phyloP scores from a whole-genome alignment of 2,888 invertebrate species.

The Hypomecis atomaria region DNA sequence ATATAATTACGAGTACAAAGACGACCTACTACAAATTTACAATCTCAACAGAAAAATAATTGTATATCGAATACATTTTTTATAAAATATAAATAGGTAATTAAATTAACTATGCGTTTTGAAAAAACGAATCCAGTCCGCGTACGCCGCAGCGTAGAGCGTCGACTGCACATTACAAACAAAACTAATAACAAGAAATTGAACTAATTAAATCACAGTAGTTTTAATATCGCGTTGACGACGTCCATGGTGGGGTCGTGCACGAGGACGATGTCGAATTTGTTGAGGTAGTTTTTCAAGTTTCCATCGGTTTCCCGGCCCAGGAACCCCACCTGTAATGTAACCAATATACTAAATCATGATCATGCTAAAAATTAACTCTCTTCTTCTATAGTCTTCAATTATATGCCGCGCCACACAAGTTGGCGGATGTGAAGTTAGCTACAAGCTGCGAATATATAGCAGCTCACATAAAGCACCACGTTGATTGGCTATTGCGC shows the following conservation, averaged over 20 bases:
- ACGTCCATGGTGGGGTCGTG: slow-evolving; percentile 93
- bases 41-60: slow-evolving; percentile 13
- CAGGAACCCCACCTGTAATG: slow-evolving; percentile 90
- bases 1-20: slow-evolving; percentile 4
- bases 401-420: no score
- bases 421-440: no score
- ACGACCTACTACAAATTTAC: not conserved
- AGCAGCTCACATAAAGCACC: no score
- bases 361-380: no score
- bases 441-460: no score
- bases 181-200: slow-evolving; percentile 29
- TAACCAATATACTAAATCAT: not conserved
- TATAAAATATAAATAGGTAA: slow-evolving; percentile 12
- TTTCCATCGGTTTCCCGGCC: slow-evolving; percentile 90
- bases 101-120: slow-evolving; percentile 21
- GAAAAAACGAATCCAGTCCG: slow-evolving; percentile 13
- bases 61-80: slow-evolving; percentile 6
- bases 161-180: slow-evolving; percentile 14
- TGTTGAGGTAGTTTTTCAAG: slow-evolving; percentile 89
- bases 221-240: slow-evolving; percentile 70
- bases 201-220: slow-evolving; percentile 60
- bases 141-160: not conserved
- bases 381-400: no score
- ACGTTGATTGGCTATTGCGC: no score
- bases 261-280: slow-evolving; percentile 95